Evolutionary conservation across 1,140 invertebrate species (phyloP).

Genomic region (Magallana angulata): DNA sequence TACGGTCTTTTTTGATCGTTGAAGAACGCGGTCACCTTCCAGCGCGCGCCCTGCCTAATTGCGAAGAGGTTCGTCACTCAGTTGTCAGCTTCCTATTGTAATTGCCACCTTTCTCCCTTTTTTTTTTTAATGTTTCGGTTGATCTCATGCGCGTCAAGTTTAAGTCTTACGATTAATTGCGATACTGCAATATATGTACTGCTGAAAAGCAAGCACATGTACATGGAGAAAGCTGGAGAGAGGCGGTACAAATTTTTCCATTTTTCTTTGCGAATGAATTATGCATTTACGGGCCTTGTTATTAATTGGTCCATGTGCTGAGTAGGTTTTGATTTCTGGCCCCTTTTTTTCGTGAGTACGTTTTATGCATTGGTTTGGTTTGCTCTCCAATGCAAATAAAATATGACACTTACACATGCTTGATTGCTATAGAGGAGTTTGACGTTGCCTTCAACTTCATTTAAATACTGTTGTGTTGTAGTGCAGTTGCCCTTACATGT

Average conservation of each 20-base stretch:
- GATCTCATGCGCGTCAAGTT: slow-evolving; percentile 32
- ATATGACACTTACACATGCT: no score
- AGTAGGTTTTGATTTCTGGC: background rate
- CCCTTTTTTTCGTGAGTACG: no score
- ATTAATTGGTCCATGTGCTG: slow-evolving; percentile 2
- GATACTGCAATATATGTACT: no score
- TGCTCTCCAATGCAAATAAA: no score
- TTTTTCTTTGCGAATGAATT: slow-evolving; percentile 32
- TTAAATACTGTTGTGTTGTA: no score
- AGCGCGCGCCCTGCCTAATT: slow-evolving; percentile 27
- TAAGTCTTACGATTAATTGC: slow-evolving; percentile 25
- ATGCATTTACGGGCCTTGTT: background rate
- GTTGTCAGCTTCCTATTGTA: slow-evolving; percentile 30
- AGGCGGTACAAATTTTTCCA: slow-evolving; percentile 16
- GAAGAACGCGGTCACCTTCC: slow-evolving; percentile 31
- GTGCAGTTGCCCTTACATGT: no score
- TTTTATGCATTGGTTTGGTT: no score
- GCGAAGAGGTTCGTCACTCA: slow-evolving; percentile 18
- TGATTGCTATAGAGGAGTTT: no score
- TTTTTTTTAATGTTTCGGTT: slow-evolving; percentile 36
- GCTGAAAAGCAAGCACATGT: no score
- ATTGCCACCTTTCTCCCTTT: slow-evolving; percentile 19
- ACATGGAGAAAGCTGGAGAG: background rate
- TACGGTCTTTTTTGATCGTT: background rate
- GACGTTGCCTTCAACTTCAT: no score